phyloP scores from a whole-genome alignment of 2,888 invertebrate genomes.

The Agrotis puta region DNA sequence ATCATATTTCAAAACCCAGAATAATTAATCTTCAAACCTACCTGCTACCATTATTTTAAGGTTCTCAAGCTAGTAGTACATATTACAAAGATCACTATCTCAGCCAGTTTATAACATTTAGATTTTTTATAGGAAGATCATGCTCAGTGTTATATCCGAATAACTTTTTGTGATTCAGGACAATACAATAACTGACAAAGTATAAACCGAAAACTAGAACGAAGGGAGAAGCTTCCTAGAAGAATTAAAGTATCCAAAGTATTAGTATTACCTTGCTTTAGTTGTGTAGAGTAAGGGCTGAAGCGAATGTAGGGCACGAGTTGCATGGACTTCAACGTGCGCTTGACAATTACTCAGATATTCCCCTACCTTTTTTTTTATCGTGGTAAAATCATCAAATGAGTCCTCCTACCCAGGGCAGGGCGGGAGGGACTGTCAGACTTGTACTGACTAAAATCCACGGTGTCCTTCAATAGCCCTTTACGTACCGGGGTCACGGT shows the following conservation, averaged over 20 bases:
- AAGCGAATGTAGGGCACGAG: conserved; percentile 24
- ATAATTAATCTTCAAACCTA: conserved; percentile 1
- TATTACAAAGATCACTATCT: not conserved
- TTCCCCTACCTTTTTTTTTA: conserved; percentile 24
- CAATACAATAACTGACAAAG: conserved; percentile 2
- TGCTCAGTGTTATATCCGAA: conserved; percentile 10
- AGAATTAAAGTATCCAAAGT: not conserved
- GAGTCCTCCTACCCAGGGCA: no score
- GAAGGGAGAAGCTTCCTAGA: conserved; percentile 4
- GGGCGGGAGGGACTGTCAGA: no score
- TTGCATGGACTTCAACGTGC: conserved; percentile 29
- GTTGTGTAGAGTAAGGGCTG: conserved; percentile 25
- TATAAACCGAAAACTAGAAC: not conserved
- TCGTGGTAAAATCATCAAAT: no score
- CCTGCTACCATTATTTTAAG: not conserved
- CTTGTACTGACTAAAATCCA: no score
- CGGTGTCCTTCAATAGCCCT: no score
- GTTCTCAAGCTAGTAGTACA: not conserved
- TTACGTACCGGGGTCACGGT: no score
- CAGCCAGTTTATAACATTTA: not conserved
- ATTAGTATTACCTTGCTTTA: conserved; percentile 2
- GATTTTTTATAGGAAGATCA: conserved; percentile 1
- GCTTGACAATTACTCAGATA: conserved; percentile 32
- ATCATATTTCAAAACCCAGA: conserved; percentile 8
- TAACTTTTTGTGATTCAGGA: conserved; percentile 9